Percentiles rank a stretch among this genome's conserved stretches.
phyloP scores from a whole-genome alignment of 35 echinoderm and acorn worm species.

The Diadema setosum region DNA sequence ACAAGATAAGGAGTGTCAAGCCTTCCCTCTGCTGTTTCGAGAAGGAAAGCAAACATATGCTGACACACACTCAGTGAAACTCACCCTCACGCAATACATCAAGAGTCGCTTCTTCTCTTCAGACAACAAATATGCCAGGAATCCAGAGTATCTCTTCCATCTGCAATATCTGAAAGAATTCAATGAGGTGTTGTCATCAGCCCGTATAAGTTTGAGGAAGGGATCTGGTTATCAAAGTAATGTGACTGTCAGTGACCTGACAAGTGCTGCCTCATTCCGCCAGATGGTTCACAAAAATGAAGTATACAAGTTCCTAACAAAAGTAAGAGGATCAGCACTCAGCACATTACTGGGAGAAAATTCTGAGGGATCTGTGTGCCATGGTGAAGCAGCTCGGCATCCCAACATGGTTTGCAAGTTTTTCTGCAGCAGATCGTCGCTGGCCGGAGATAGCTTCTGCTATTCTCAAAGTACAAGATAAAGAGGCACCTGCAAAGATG shows the following conservation, averaged over 20 bases:
- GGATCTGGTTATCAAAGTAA: not conserved
- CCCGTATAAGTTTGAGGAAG: not conserved
- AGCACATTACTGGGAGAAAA: slow-evolving; percentile 44
- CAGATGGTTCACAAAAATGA: not conserved
- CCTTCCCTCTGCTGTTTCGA: slow-evolving; percentile 9
- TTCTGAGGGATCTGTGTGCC: slow-evolving; percentile 34
- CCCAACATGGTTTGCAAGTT: slow-evolving; percentile 58
- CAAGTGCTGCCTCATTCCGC: not conserved
- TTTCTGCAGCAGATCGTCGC: slow-evolving; percentile 51
- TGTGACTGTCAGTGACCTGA: not conserved
- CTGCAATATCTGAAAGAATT: slow-evolving; percentile 38
- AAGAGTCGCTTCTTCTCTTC: slow-evolving; percentile 16
- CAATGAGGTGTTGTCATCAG: not conserved
- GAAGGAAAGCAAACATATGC: not conserved
- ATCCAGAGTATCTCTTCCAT: slow-evolving; percentile 42
- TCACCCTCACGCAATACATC: slow-evolving; percentile 6
- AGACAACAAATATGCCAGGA: slow-evolving; percentile 1
- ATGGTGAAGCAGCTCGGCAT: slow-evolving; percentile 63
- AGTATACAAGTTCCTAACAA: slow-evolving; percentile 7
- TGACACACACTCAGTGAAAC: not conserved
- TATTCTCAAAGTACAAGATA: not conserved
- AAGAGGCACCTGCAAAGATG: not conserved
- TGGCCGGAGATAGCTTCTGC: slow-evolving; percentile 41
- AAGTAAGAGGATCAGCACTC: not conserved
- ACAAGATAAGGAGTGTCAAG: not conserved